These are phyloP conservation scores for Takifugu flavidus DNA, from an alignment of 2,113 vertebrate species.

Conservation along the genomic window DNA sequence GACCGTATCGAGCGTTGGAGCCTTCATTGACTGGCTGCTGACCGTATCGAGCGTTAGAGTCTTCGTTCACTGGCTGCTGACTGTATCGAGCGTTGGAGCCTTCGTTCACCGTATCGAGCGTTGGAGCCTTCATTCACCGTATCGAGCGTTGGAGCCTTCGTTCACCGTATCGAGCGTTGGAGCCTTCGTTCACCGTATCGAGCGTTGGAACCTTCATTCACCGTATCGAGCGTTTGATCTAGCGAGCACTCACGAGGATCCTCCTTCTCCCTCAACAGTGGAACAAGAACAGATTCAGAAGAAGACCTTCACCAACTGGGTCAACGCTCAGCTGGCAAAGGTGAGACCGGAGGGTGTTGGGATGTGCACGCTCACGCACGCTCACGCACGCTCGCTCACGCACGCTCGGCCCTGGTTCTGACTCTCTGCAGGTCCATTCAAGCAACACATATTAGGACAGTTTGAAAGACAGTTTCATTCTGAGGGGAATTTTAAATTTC, in stretches of 20 bases:
- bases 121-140: neutral
- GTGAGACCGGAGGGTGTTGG: constrained; percentile 57
- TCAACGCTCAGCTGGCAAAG: constrained; percentile 92
- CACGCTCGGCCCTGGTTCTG: no score
- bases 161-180: neutral
- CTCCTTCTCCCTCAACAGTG: constrained; percentile 66
- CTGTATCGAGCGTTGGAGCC: neutral
- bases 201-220: no score
- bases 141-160: neutral
- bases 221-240: neutral
- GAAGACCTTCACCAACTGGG: constrained; percentile 95
- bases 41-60: neutral
- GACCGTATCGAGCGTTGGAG: neutral
- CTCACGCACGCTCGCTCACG: no score
- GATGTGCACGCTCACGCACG: neutral
- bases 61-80: no score
- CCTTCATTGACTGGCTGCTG: no score
- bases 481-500: no score
- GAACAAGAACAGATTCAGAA: constrained; percentile 93
- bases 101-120: neutral
- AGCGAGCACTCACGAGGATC: no score
- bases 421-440: no score
- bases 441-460: no score
- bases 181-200: neutral
- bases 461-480: no score